phyloP scores from a whole-genome alignment of 30 jellyfish, hydroid and myxozoan genomes.

The Hydractinia echinata region DNA sequence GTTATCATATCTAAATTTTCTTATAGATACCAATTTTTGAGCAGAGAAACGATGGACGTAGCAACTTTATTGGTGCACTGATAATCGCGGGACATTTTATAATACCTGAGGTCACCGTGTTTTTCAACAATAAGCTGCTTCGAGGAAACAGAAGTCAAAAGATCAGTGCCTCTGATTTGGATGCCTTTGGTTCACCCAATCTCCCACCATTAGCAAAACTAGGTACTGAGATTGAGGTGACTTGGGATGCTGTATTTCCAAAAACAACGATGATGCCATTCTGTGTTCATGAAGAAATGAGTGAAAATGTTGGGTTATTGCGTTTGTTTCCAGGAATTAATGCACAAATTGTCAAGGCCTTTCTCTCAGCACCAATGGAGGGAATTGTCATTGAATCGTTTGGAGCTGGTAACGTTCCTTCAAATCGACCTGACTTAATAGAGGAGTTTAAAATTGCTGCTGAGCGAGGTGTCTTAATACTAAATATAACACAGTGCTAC shows the following conservation, averaged over 20 bases:
- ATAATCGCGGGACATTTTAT: slow-evolving; percentile 92
- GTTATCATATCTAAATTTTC: not conserved
- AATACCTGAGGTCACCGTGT: slow-evolving; percentile 89
- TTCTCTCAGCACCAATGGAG: slow-evolving; percentile 80
- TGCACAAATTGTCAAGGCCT: slow-evolving; percentile 78
- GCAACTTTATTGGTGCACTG: slow-evolving; percentile 88
- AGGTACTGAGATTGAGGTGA: slow-evolving; percentile 78
- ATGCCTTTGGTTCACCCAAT: slow-evolving; percentile 91
- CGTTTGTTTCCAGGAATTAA: slow-evolving; percentile 86
- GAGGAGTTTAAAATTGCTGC: slow-evolving; percentile 73
- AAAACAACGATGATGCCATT: slow-evolving; percentile 46
- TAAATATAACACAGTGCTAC: slow-evolving; percentile 80
- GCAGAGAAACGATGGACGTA: slow-evolving; percentile 84
- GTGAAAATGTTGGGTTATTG: slow-evolving; percentile 84
- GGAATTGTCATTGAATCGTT: slow-evolving; percentile 92
- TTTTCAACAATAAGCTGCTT: slow-evolving; percentile 65
- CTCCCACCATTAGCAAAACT: slow-evolving; percentile 84
- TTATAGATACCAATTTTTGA: slow-evolving; percentile 89
- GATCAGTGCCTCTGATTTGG: slow-evolving; percentile 77
- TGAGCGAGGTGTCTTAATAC: slow-evolving; percentile 65
- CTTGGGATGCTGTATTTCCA: slow-evolving; percentile 92
- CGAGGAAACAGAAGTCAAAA: slow-evolving; percentile 86
- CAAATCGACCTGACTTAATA: slow-evolving; percentile 83
- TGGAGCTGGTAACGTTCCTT: slow-evolving; percentile 96
- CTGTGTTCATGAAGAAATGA: slow-evolving; percentile 58